Evolutionary conservation across 2,888 invertebrate genomes (phyloP), one percentile per base, ranked within the genome.

Genomic region (Acleris sparsana): DNA sequence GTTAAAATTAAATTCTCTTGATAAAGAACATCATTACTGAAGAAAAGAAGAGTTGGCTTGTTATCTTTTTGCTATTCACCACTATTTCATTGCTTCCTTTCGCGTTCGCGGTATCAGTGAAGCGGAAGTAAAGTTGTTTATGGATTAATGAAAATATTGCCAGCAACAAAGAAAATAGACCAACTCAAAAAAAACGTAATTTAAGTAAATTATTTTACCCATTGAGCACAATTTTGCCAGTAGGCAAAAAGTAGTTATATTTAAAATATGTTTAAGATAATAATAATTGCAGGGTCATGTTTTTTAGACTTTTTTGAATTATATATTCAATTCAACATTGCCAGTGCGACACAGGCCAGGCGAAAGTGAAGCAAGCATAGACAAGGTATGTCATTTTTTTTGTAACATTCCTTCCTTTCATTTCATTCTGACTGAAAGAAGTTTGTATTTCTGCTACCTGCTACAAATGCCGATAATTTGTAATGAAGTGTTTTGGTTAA

Each of bases 381-480:
- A 66, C 66, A 57, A 66, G 22, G n/a, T 46, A 52, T 57, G 48
- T 17, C 17, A 53, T 57, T 39, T 39, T n/a, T 66, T 63, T 64
- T 60, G 52, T 55, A 63, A 51, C 52, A 55, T 68, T 63, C 53
- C 43, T 46, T 51, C n/a, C 17, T n/a, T 60, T 62, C 53, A 16
- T 52, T 53, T 66, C 62, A 62, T 66, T 57, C 57, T 46, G 46
- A 13, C 46, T 61, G 61, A 66, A 66, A 59, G 18, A 66, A 66
- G 66, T 68, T 68, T 64, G 56, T 59, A 60, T 61, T 68, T 64
- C 55, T 52, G 59, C 46, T 68, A 68, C 63, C 59, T 63, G 63
- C 53, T 68, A 57, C 56, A 65, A 49, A 65, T 68, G 62, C 64
- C 64, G 68, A 68, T 66, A 48, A 57, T 52, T 58, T 65, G 56